Evolutionary conservation across 2,888 invertebrate species (phyloP), one percentile per base, ranked within the genome.

Genomic region (Eutolmus rufibarbis): DNA sequence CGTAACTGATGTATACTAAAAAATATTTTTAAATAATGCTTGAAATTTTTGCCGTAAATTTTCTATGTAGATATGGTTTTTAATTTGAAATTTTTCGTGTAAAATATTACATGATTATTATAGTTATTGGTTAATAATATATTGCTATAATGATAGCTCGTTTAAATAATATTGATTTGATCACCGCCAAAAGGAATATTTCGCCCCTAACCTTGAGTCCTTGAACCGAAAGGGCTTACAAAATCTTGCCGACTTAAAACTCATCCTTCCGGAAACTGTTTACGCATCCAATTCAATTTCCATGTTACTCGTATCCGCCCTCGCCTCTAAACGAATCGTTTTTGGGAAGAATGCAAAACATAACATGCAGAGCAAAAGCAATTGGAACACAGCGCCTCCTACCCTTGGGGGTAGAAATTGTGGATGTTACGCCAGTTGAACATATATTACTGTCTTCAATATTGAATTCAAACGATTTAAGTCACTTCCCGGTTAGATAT

Each of bases 381-480:
- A 81, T 51, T 81, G 81, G 51, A 56, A 34, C 81, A 81, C 16
- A 5, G 40, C 46, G 51, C 19, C 56, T 19, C 28, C 37, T 56
- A 16, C 51, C 43, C 8, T 14, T 78, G 57, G 57, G 66, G 66
- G 19, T 66, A 23, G 66, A 51, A 79, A 81, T 56, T 81, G 28
- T 46, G 81, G 23, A 51, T 51, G 46, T 81, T 81, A 81, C 81
- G 81, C 14, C 81, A 34, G 56, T 81, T 81, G 81, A 81, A 81
- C 81, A 81, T 56, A 56, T 51, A 81, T 81, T 51, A 81, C 81
- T 81, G 81, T 81, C 81, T 81, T 81, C 81, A 81, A 81, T 81
- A 81, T 81, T 81, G 81, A 81, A 81, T 81, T 56, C 81, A 81
- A 56, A 56, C 81, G 81, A 81, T 81, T 81, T 56, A 51, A 56